Percentiles rank a stretch among this genome's conserved stretches.
Conservation (phyloP, 2,113 vertebrate genomes). For the Panthera leo region DNA sequence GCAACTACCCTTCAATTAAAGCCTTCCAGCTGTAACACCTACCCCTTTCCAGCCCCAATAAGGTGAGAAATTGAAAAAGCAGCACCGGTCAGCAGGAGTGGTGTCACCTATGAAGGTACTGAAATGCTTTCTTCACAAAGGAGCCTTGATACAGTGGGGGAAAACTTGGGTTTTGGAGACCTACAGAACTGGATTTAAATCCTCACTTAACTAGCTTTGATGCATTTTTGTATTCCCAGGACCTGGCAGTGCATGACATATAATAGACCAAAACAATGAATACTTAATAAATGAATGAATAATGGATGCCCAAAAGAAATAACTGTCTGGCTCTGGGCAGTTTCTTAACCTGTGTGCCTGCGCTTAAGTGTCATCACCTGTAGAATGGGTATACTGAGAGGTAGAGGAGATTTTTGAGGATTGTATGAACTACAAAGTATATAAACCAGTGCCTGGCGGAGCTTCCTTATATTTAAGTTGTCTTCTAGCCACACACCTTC, state of each 20-base stretch:
- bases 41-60: neutral
- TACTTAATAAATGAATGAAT: slow-evolving; percentile 40
- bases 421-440: neutral
- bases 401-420: neutral
- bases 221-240: slow-evolving; percentile 23
- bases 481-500: neutral
- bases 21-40: neutral
- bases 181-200: slow-evolving; percentile 17
- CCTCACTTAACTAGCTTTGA: neutral
- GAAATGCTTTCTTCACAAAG: neutral
- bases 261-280: neutral
- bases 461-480: neutral
- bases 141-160: neutral
- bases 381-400: neutral
- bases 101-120: neutral
- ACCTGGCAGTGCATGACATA: neutral
- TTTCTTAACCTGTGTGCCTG: neutral
- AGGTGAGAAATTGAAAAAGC: neutral
- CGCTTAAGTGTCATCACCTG: neutral
- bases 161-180: neutral
- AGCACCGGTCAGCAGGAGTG: neutral
- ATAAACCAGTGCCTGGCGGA: neutral
- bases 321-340: neutral
- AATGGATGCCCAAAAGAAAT: slow-evolving; percentile 41
- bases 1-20: neutral